phyloP scores from a whole-genome alignment of 2,797 vertebrate genomes.

The Oryzias sinensis region DNA sequence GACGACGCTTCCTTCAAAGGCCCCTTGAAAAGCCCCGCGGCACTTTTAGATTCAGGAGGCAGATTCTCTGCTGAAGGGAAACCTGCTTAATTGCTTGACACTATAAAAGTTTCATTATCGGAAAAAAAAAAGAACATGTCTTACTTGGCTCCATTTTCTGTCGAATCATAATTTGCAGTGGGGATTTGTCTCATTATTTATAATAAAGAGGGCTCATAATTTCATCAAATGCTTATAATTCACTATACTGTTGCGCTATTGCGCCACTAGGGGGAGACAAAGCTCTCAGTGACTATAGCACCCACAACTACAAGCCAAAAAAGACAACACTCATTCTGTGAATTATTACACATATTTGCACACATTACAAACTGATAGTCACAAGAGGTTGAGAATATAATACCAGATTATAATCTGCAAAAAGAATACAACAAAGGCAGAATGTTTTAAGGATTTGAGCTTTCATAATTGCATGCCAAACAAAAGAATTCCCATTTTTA shows the following conservation, averaged over 20 bases:
- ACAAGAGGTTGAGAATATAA: too few species aligned
- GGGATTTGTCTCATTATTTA: conserved; percentile 30
- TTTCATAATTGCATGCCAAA: background rate
- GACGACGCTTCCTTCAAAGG: conserved; percentile 39
- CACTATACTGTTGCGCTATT: background rate
- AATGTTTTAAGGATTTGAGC: too few species aligned
- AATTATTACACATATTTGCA: too few species aligned
- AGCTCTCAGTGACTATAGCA: conserved; percentile 8
- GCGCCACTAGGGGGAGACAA: conserved; percentile 68
- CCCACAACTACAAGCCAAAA: background rate
- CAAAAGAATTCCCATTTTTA: background rate
- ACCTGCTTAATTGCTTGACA: conserved; percentile 43
- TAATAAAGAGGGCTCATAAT: conserved; percentile 30
- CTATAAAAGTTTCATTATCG: conserved; percentile 52
- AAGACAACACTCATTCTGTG: too few species aligned
- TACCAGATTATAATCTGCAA: too few species aligned
- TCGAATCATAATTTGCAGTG: conserved; percentile 24
- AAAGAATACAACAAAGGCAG: too few species aligned
- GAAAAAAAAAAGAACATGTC: conserved; percentile 32
- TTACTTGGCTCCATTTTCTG: conserved; percentile 26
- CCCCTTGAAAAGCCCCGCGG: conserved; percentile 33
- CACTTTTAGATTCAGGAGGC: conserved; percentile 54
- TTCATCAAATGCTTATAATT: conserved; percentile 19
- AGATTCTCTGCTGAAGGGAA: conserved; percentile 39
- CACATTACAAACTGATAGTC: too few species aligned